phyloP scores from a whole-genome alignment of 2,113 vertebrate species.

The Uria aalge region DNA sequence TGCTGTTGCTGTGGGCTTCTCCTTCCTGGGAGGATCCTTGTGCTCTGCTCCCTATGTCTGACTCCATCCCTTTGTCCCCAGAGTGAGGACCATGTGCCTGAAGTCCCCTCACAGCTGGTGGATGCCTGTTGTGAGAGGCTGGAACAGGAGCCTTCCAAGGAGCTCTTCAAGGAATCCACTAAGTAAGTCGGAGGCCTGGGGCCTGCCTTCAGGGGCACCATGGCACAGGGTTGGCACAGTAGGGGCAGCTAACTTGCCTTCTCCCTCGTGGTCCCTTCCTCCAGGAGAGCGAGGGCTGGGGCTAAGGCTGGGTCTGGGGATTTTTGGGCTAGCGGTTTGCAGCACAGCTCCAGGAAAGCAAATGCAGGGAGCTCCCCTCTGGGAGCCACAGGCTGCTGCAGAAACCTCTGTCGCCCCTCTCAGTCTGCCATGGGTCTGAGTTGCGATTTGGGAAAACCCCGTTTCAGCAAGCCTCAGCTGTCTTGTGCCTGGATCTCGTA shows the following conservation, averaged over 20 bases:
- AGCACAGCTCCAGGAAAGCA: not conserved
- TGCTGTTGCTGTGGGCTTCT: not conserved
- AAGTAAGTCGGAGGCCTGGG: conserved; percentile 77
- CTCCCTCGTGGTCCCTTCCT: rapidly evolving
- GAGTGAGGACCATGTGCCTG: conserved; percentile 88
- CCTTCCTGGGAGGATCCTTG: not conserved
- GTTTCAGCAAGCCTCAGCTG: not conserved
- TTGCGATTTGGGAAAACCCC: not conserved
- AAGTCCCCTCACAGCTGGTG: conserved; percentile 84
- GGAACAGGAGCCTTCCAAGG: conserved; percentile 90
- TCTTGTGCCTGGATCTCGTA: not conserved
- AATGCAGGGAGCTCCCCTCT: not conserved
- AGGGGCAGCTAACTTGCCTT: not conserved
- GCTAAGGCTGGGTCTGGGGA: not conserved
- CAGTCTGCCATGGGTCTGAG: not conserved
- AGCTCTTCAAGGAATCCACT: conserved; percentile 94
- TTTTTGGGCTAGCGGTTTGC: not conserved
- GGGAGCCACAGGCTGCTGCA: not conserved
- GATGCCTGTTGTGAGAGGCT: conserved; percentile 82
- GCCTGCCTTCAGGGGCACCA: not conserved
- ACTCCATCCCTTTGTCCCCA: conserved; percentile 60
- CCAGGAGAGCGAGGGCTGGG: not conserved
- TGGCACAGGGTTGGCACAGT: rapidly evolving
- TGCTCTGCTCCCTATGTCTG: not conserved
- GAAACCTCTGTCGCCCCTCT: not conserved